Conservation (phyloP, 2,797 vertebrate genomes). For the Poeciliopsis infans region DNA sequence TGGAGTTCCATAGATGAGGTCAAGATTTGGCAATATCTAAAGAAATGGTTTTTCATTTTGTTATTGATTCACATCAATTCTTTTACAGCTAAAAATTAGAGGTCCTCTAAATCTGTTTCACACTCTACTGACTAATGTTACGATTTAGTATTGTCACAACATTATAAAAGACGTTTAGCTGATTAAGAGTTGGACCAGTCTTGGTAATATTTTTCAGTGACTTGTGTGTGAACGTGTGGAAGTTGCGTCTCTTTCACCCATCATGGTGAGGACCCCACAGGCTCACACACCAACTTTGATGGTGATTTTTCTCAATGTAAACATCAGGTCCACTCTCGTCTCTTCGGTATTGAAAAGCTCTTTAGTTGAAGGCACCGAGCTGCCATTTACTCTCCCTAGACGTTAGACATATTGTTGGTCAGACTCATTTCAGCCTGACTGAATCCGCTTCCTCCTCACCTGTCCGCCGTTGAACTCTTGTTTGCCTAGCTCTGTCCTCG, state of each 20-base stretch:
- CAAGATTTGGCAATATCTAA: neutral
- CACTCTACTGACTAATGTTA: neutral
- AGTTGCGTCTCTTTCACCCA: slow-evolving; percentile 57
- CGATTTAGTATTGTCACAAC: neutral
- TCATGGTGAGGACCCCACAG: slow-evolving; percentile 54
- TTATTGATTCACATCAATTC: neutral
- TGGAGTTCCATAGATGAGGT: neutral
- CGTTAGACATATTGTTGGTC: slow-evolving; percentile 40
- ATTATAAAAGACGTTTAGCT: neutral
- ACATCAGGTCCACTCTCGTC: slow-evolving; percentile 61
- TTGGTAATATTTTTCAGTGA: slow-evolving; percentile 7
- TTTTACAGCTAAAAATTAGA: neutral
- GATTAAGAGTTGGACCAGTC: slow-evolving; percentile 11
- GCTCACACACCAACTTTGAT: slow-evolving; percentile 60
- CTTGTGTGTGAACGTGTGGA: slow-evolving; percentile 6
- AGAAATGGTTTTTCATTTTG: neutral
- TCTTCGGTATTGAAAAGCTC: slow-evolving; percentile 50
- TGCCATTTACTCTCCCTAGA: slow-evolving; percentile 34
- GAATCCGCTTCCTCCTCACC: slow-evolving; percentile 64
- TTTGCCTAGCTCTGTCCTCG: slow-evolving; percentile 66
- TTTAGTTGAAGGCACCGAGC: slow-evolving; percentile 60
- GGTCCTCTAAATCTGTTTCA: neutral
- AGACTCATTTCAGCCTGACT: slow-evolving; percentile 50
- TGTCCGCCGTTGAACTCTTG: slow-evolving; percentile 71
- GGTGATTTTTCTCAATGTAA: slow-evolving; percentile 63